Conservation (phyloP, 2,113 vertebrate species). For the Pterocles burchelli region DNA sequence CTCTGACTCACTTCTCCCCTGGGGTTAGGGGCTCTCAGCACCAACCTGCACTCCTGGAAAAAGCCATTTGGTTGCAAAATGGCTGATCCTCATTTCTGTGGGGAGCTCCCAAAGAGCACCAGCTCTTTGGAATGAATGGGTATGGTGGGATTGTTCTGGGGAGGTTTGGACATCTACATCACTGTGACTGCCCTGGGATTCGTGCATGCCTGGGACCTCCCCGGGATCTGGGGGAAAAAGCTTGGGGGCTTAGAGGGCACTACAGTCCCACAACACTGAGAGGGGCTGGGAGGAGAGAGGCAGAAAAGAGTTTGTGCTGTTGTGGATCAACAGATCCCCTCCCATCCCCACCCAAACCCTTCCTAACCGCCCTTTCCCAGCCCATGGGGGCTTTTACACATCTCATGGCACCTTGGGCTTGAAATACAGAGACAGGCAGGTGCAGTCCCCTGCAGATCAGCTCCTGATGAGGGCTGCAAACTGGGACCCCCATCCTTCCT, state of each 20-base stretch:
- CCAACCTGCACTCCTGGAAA: neutral
- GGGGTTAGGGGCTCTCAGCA: neutral
- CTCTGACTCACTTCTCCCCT: neutral
- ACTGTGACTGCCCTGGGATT: neutral
- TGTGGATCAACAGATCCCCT: neutral
- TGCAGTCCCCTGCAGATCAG: neutral
- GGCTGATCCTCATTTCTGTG: neutral
- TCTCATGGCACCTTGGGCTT: neutral
- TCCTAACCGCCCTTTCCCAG: neutral
- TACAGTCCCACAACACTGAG: neutral
- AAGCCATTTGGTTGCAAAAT: neutral
- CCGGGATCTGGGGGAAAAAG: too few relatives aligned
- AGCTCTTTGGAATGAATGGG: accelerated
- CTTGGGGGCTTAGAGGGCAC: neutral
- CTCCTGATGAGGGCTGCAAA: neutral
- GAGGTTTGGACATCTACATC: neutral
- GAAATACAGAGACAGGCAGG: neutral
- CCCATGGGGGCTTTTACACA: neutral
- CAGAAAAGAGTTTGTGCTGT: neutral
- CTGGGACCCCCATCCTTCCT: neutral
- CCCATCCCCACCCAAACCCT: neutral
- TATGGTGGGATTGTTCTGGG: neutral
- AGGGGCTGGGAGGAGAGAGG: neutral
- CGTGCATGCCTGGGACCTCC: neutral
- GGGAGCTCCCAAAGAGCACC: neutral